These are phyloP conservation scores for Chymomyza procnemis DNA, from an alignment of 2,888 invertebrate species.

Conservation along the genomic window DNA sequence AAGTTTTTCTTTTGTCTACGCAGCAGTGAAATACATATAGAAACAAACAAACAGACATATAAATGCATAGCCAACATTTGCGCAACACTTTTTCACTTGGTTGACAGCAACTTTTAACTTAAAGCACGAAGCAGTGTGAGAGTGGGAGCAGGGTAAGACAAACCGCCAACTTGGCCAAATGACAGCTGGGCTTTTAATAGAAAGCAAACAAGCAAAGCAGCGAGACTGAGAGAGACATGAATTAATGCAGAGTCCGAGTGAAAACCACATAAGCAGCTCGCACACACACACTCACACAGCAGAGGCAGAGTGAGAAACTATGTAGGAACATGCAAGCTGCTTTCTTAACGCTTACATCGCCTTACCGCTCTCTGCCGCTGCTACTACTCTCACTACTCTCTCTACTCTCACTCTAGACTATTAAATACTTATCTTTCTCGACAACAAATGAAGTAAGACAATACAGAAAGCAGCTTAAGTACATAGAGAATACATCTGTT, in stretches of 20 bases:
- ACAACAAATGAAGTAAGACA: constrained; percentile 56
- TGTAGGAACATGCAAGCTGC: constrained; percentile 37
- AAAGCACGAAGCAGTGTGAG: neutral
- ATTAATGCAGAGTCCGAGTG: neutral
- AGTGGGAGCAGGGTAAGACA: constrained; percentile 24
- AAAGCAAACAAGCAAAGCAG: neutral
- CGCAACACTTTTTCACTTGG: neutral
- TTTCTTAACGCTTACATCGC: constrained; percentile 26
- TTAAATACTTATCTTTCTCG: constrained; percentile 8
- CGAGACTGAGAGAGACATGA: neutral
- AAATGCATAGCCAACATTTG: no score
- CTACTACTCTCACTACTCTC: neutral
- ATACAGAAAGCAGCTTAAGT: constrained; percentile 56
- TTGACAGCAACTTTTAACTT: constrained; percentile 13
- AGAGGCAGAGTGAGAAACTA: neutral
- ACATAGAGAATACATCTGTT: neutral
- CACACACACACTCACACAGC: neutral
- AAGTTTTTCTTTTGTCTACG: neutral
- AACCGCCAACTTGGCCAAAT: constrained; percentile 43
- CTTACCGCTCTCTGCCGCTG: neutral
- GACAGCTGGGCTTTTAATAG: constrained; percentile 10
- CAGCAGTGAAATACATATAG: neutral
- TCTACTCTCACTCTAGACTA: neutral
- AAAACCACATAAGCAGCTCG: neutral
- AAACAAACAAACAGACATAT: no score